Evolutionary conservation across 2,113 vertebrate species (phyloP).

Genomic region (Noctilio leporinus): DNA sequence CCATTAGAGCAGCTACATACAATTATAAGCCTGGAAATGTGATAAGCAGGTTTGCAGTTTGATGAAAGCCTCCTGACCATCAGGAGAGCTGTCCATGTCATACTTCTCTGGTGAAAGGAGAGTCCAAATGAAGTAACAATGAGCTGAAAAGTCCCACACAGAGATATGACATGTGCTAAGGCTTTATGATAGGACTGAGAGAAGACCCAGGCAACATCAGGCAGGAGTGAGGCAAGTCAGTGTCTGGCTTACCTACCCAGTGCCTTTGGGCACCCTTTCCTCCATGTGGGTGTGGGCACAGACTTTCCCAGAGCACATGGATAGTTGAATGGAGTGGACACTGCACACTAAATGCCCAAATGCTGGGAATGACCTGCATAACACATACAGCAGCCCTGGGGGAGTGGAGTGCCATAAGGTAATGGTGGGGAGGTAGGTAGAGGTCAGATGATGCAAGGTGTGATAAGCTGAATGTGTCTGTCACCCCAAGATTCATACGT

Average conservation of each 20-base stretch:
- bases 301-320: fast-evolving
- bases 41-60: not conserved
- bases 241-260: not conserved
- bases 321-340: not conserved
- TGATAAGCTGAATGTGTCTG: not conserved
- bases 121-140: not conserved
- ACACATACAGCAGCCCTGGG: fast-evolving
- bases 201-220: not conserved
- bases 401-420: no score
- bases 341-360: not conserved
- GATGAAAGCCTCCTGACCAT: not conserved
- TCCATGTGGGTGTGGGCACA: not conserved
- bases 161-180: fast-evolving
- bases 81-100: not conserved
- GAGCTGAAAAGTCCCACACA: not conserved
- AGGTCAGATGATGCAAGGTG: not conserved
- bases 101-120: not conserved
- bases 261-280: not conserved
- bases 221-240: not conserved
- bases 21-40: not conserved
- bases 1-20: not conserved
- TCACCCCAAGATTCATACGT: not conserved
- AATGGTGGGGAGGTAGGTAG: not conserved
- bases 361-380: not conserved
- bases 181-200: not conserved